Conservation (phyloP, 2,113 vertebrate species). For the Himantopus leucocephalus region DNA sequence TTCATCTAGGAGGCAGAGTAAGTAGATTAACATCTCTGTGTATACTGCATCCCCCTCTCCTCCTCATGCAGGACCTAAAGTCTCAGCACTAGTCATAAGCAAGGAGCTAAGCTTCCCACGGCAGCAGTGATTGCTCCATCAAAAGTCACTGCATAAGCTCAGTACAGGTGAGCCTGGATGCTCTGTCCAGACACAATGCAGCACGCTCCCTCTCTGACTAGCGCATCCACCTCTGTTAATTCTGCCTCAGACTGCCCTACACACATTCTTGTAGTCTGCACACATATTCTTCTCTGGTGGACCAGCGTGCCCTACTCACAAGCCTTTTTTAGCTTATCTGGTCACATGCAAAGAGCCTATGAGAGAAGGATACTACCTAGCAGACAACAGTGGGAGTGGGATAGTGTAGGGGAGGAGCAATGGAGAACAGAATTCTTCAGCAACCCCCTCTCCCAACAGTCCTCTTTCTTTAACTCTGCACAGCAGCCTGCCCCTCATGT, state of each 20-base stretch:
- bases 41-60: neutral
- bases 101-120: neutral
- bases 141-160: neutral
- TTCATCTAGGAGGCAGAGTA: neutral
- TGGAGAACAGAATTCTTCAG: neutral
- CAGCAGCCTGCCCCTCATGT: neutral
- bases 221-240: neutral
- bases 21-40: neutral
- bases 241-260: neutral
- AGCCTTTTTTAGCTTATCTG: neutral
- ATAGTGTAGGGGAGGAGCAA: neutral
- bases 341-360: neutral
- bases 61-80: neutral
- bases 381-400: neutral
- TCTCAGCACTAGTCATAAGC: neutral
- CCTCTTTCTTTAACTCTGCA: neutral
- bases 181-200: neutral
- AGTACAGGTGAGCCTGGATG: neutral
- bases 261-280: neutral
- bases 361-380: neutral
- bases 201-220: neutral
- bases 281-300: neutral
- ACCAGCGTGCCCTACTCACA: neutral
- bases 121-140: neutral
- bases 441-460: neutral